Base-by-base conservation (phyloP, 30 jellyfish, hydroid and myxozoan genomes). In the Sanderia malayensis region DNA sequence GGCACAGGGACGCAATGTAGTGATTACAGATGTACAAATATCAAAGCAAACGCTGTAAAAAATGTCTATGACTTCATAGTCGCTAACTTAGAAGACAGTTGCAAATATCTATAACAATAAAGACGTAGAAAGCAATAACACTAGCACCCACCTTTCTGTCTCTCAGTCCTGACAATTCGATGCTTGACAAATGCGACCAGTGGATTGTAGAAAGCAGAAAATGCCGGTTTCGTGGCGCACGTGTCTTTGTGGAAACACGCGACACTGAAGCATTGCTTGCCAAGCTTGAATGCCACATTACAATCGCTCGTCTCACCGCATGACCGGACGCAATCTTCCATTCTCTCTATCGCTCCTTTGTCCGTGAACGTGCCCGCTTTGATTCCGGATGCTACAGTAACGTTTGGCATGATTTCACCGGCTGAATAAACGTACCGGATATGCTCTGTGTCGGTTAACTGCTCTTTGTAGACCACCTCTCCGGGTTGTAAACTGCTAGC, bases 311-410 rank as follows among this genome's bases (percentile, higher is more conserved):
- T 58, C 44, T 76, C 94, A 4, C 97, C 97, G 58, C 97, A 90
- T 1, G 90, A 61, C 31, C 79, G 71, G 19, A 90, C 81, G 45
- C 97, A 90, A 22, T 90, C 95, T n/a, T 76, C 86, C 89, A 90
- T 82, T 15, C 58, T 76, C 72, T 76, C 94, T 41, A 90, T 57
- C 6, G 78, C 59, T 2, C 97, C 97, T 57, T 83, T 83, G 71
- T 90, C 97, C 18, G 80, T 89, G 61, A 82, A 90, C 34, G 94
- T 82, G 8, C 97, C 97, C 0, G 97, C 94, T 33, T 72, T 83
- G 58, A 90, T 90, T 2, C 96, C 97, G 58, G 92, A 70, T 1
- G 94, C 88, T 0, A 90, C 60, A 0, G 97, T 90, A 8, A 63
- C 94, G 59, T 90, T 90, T 1, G 68, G 73, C 20, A 58, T 47